Evolutionary conservation across 2,113 vertebrate genomes (phyloP).

Genomic region (Centropristis striata): DNA sequence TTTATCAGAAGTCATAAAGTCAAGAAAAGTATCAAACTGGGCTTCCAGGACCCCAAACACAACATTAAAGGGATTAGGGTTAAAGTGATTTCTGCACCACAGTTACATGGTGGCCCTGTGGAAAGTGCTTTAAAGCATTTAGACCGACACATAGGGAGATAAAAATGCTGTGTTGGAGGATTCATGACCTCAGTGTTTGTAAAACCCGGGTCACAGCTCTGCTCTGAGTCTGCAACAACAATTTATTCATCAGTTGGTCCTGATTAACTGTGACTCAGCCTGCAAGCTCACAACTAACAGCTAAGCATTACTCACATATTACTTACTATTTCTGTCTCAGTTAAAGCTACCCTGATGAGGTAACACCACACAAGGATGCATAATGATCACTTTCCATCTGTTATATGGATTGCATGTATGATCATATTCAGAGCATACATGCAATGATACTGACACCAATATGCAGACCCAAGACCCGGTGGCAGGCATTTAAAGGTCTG

Average conservation of each 20-base stretch:
- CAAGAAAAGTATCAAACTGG: no score
- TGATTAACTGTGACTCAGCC: not conserved
- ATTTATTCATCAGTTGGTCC: not conserved
- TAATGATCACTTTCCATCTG: not conserved
- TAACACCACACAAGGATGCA: not conserved
- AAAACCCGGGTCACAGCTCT: not conserved
- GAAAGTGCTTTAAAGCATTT: not conserved
- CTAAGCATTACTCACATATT: not conserved
- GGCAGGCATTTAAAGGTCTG: no score
- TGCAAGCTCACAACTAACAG: not conserved
- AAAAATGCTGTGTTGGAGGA: not conserved
- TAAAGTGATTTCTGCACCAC: not conserved
- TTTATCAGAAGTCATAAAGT: no score
- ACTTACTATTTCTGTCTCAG: not conserved
- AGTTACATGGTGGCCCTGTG: not conserved
- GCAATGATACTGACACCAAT: not conserved
- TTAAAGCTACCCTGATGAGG: not conserved
- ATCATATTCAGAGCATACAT: not conserved
- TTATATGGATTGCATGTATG: not conserved
- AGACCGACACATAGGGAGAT: not conserved
- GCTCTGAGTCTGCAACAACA: not conserved
- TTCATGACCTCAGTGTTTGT: constrained; percentile 2
- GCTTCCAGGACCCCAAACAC: no score
- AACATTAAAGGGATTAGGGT: not conserved
- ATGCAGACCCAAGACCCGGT: not conserved